Conservation (phyloP, 92 coral and sea anemone species). For the Meandrina meandrites region DNA sequence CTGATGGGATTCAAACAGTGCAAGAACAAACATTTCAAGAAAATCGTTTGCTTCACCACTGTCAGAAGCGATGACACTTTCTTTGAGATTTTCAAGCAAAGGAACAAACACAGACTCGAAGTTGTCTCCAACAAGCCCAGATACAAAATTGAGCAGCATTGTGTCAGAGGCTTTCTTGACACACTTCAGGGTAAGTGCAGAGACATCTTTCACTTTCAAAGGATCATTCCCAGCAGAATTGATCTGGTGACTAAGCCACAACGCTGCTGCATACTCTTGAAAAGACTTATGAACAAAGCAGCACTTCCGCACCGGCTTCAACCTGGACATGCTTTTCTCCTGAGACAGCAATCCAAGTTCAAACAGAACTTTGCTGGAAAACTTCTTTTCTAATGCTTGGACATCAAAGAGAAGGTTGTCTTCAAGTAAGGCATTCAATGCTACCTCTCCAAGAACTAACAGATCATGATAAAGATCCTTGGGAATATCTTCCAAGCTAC, state of each 20-base stretch:
- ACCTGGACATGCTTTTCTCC: constrained; percentile 72
- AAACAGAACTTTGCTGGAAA: constrained; percentile 51
- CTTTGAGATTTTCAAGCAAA: constrained; percentile 51
- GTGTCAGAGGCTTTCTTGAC: constrained; percentile 43
- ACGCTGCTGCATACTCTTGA: constrained; percentile 72
- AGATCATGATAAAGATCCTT: constrained; percentile 59
- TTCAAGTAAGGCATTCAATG: constrained; percentile 63
- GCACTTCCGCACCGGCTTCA: constrained; percentile 73
- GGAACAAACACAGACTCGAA: constrained; percentile 63
- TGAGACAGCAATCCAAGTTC: constrained; percentile 74
- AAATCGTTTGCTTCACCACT: constrained; percentile 48
- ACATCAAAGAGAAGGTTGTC: constrained; percentile 76
- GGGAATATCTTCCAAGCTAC: constrained; percentile 67
- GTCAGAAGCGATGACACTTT: constrained; percentile 27
- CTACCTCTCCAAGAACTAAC: constrained; percentile 69
- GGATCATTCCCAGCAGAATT: constrained; percentile 57
- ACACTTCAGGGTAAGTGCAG: constrained; percentile 56
- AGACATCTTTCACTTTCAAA: constrained; percentile 48
- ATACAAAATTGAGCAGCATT: constrained; percentile 64
- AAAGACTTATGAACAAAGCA: constrained; percentile 78
- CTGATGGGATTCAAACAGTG: constrained; percentile 82
- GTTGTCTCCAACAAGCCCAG: constrained; percentile 73
- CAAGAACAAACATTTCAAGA: constrained; percentile 60
- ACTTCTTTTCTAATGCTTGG: constrained; percentile 53
- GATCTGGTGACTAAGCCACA: constrained; percentile 71